Conservation (phyloP, 2,797 vertebrate species). For the Cuniculus paca region DNA sequence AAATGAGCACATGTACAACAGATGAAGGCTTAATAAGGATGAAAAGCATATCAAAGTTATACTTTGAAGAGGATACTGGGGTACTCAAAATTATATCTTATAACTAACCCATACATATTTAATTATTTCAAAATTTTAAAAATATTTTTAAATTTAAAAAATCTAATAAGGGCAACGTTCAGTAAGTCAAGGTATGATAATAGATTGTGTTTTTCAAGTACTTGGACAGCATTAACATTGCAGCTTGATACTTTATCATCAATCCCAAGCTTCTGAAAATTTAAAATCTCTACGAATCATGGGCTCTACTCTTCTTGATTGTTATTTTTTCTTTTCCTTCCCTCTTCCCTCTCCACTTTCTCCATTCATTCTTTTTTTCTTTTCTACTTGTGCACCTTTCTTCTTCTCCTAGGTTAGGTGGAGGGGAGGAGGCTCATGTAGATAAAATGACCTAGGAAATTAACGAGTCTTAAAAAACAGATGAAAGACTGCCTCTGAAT, state of each 20-base stretch:
- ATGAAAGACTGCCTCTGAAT: neutral
- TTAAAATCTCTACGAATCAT: conserved; percentile 4
- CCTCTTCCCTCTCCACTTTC: accelerated
- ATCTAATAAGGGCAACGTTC: neutral
- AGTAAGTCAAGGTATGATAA: neutral
- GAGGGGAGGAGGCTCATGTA: neutral
- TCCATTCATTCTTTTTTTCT: neutral
- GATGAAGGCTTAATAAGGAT: neutral
- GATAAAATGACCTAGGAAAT: conserved; percentile 12
- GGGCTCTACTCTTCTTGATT: neutral
- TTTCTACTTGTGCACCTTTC: neutral
- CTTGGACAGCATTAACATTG: neutral
- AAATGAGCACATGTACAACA: neutral
- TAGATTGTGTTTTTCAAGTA: neutral
- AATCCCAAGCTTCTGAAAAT: neutral
- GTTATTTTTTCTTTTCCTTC: neutral
- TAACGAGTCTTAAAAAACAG: neutral
- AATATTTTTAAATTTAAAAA: conserved; percentile 1
- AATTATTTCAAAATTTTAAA: neutral
- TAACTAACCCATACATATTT: neutral
- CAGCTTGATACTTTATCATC: conserved; percentile 1
- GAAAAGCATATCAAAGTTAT: neutral
- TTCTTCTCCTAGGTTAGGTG: neutral
- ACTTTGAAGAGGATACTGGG: neutral
- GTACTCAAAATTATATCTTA: neutral